A percentile compares a stretch with the other conserved stretches of the same genome.
phyloP scores from a whole-genome alignment of 2,113 vertebrate genomes.

The Brachyhypopomus occidentalis region DNA sequence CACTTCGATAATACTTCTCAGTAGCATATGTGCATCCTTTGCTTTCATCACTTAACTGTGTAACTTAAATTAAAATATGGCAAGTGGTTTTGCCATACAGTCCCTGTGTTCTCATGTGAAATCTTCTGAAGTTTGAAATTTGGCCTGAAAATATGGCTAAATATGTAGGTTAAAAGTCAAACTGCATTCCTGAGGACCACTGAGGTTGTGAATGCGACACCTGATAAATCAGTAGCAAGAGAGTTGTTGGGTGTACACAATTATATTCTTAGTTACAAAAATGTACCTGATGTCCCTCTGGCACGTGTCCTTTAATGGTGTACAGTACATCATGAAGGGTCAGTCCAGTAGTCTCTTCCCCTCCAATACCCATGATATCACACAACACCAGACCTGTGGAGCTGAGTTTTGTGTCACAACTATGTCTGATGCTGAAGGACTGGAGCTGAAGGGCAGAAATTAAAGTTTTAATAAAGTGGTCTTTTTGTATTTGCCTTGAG shows the following conservation, averaged over 20 bases:
- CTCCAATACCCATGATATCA: constrained; percentile 68
- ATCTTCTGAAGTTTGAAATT: too few relatives aligned
- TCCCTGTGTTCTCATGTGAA: too few relatives aligned
- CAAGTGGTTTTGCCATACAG: too few relatives aligned
- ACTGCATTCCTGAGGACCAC: too few relatives aligned
- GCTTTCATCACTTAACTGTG: too few relatives aligned
- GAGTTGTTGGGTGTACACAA: background rate
- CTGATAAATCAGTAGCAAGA: too few relatives aligned
- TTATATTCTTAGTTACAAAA: background rate
- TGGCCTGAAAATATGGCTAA: too few relatives aligned
- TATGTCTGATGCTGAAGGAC: constrained; percentile 60
- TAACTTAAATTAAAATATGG: too few relatives aligned
- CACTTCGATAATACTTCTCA: background rate
- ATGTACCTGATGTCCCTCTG: constrained; percentile 70
- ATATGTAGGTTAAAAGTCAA: too few relatives aligned
- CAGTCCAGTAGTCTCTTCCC: constrained; percentile 57
- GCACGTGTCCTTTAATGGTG: constrained; percentile 69
- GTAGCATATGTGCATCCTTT: background rate
- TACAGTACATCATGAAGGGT: constrained; percentile 70
- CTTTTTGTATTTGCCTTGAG: too few relatives aligned
- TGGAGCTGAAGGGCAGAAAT: constrained; percentile 58
- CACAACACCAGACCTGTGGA: constrained; percentile 61
- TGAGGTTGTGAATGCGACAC: too few relatives aligned
- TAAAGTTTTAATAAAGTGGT: background rate
- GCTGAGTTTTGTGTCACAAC: constrained; percentile 13